Conservation (phyloP, 2,113 vertebrate species). For the Elanus axillaris region DNA sequence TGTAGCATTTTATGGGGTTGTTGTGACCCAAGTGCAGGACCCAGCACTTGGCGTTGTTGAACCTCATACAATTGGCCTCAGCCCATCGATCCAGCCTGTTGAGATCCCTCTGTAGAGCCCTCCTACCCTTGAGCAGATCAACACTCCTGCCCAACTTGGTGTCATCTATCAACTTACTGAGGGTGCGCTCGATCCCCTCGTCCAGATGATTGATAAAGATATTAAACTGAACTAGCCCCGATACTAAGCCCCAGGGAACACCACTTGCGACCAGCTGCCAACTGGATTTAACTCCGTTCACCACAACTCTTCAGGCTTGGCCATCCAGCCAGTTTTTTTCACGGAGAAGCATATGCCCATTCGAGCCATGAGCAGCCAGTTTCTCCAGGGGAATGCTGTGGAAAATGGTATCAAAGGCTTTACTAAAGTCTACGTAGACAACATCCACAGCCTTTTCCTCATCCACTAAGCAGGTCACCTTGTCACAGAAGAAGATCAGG, state of each 20-base stretch:
- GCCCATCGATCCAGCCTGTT: not conserved
- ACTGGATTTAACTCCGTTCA: not conserved
- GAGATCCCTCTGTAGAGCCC: not conserved
- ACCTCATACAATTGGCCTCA: fast-evolving
- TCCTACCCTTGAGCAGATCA: not conserved
- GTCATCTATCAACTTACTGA: not conserved
- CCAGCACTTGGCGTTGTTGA: not conserved
- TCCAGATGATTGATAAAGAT: not conserved
- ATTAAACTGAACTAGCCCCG: not conserved
- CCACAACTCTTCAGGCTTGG: not conserved
- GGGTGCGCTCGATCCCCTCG: not conserved
- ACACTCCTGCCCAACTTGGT: not conserved
- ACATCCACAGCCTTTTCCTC: not conserved
- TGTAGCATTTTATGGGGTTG: not conserved
- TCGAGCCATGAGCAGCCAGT: not conserved
- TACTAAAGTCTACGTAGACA: not conserved
- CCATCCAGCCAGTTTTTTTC: not conserved
- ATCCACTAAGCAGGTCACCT: not conserved
- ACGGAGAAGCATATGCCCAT: fast-evolving
- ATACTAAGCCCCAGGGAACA: not conserved
- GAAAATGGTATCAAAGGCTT: not conserved
- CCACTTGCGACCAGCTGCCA: not conserved
- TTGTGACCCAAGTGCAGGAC: not conserved
- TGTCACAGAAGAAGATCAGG: not conserved
- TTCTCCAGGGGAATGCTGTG: not conserved